A percentile compares a stretch with the other conserved stretches of the same genome.
phyloP scores from a whole-genome alignment of 1,140 invertebrate genomes.

The Ganaspis sp. region DNA sequence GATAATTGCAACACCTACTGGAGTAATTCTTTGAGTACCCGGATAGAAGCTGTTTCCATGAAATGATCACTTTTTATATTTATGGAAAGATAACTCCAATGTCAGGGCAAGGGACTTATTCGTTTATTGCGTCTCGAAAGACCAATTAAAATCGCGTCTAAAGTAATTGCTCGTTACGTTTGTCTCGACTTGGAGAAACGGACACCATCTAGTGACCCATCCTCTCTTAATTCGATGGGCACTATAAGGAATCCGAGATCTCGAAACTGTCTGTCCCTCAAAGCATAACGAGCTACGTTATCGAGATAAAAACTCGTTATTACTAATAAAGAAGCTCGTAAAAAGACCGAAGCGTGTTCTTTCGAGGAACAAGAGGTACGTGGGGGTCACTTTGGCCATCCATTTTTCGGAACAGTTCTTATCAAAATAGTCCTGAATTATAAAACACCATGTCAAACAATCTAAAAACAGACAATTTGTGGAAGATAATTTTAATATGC shows the following conservation, averaged over 20 bases:
- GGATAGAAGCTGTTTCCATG: slow-evolving; percentile 2
- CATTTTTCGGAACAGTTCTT: slow-evolving; percentile 54
- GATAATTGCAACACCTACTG: background rate
- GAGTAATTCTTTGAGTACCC: background rate
- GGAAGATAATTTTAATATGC: background rate
- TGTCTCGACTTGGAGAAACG: slow-evolving; percentile 5
- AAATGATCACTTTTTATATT: slow-evolving; percentile 14
- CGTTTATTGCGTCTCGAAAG: slow-evolving; percentile 18
- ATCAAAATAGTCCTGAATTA: slow-evolving; percentile 53
- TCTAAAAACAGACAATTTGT: background rate
- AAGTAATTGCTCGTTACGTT: slow-evolving; percentile 27
- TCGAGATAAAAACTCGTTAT: slow-evolving; percentile 65
- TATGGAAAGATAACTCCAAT: slow-evolving; percentile 20
- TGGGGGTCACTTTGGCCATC: slow-evolving; percentile 52
- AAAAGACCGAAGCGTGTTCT: slow-evolving; percentile 48
- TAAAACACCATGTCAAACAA: slow-evolving; percentile 52
- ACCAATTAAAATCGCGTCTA: slow-evolving; percentile 28
- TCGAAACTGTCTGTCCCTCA: slow-evolving; percentile 44
- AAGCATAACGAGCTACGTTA: slow-evolving; percentile 59
- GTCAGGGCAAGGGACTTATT: background rate
- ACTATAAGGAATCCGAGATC: slow-evolving; percentile 41
- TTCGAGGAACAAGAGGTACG: slow-evolving; percentile 49
- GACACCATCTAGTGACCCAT: slow-evolving; percentile 40
- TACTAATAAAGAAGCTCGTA: slow-evolving; percentile 64
- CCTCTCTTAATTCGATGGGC: slow-evolving; percentile 47